Conservation (phyloP, 2,113 vertebrate species). For the Zosterops hypoxanthus region DNA sequence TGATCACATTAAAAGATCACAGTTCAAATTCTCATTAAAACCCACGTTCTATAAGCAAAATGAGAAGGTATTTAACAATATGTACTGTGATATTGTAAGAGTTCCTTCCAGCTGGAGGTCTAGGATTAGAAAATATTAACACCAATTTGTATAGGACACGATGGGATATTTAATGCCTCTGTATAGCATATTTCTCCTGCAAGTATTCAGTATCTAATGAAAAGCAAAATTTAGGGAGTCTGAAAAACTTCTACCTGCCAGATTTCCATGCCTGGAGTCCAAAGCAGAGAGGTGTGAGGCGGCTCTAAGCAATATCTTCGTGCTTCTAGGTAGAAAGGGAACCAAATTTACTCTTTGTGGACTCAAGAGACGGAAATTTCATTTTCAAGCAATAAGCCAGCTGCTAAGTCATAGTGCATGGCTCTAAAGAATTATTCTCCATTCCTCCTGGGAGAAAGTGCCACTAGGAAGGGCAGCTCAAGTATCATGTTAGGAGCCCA, state of each 20-base stretch:
- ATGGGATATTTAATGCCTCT: background rate
- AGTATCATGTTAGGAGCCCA: background rate
- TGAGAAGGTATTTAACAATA: conserved; percentile 16
- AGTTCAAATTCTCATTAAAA: conserved; percentile 34
- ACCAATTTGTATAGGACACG: background rate
- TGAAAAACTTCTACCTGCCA: background rate
- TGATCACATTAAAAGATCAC: conserved; percentile 49
- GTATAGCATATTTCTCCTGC: background rate
- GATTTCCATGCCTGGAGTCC: background rate
- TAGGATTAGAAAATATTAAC: background rate
- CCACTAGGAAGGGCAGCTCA: background rate
- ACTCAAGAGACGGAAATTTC: background rate
- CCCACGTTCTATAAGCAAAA: background rate
- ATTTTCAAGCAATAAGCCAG: background rate
- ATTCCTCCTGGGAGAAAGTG: background rate
- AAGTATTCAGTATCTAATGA: background rate
- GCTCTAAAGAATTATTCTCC: background rate
- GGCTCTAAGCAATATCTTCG: background rate
- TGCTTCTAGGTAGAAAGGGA: background rate
- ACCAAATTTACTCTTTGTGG: background rate
- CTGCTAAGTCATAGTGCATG: background rate
- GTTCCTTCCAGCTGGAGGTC: background rate
- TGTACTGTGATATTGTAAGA: background rate
- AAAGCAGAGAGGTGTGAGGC: background rate
- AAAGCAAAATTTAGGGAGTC: background rate